A percentile compares a stretch with the other conserved stretches of the same genome.
These are phyloP conservation scores for Bombus waltoni DNA, from an alignment of 1,140 invertebrate species.

Conservation along the genomic window DNA sequence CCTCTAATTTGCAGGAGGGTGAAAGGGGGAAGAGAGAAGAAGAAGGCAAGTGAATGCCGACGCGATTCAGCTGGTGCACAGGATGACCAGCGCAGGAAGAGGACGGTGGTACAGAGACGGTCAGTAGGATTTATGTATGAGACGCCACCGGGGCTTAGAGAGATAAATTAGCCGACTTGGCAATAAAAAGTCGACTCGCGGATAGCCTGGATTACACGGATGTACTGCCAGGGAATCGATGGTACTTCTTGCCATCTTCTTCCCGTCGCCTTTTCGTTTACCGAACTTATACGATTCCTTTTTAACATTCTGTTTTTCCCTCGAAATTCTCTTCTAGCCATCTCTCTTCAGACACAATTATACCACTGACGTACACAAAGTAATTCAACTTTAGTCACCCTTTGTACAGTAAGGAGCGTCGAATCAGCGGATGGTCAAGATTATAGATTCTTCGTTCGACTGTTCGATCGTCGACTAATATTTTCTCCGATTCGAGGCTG, in stretches of 20 bases:
- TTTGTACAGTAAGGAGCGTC: neutral
- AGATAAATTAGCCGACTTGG: conserved; percentile 72
- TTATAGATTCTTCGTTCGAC: no score
- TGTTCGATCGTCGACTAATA: no score
- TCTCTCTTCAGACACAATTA: neutral
- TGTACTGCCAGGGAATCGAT: conserved; percentile 71
- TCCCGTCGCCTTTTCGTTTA: conserved; percentile 47
- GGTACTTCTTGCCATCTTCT: conserved; percentile 62
- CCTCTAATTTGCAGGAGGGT: conserved; percentile 27
- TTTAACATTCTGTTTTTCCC: conserved; percentile 7
- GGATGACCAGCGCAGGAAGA: conserved; percentile 39
- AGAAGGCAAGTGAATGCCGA: conserved; percentile 18
- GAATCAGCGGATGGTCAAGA: no score
- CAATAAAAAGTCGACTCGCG: conserved; percentile 74
- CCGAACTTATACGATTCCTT: conserved; percentile 57
- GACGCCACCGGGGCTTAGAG: conserved; percentile 66
- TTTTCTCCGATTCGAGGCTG: no score
- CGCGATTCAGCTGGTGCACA: conserved; percentile 47
- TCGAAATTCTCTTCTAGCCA: neutral
- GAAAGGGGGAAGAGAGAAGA: no score
- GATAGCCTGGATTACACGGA: conserved; percentile 73
- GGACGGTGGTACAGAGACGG: conserved; percentile 48
- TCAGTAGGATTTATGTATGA: conserved; percentile 74
- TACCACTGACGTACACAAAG: neutral
- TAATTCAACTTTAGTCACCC: neutral